These are phyloP conservation scores for Sitodiplosis mosellana DNA, from an alignment of 1,140 invertebrate species.

Conservation along the genomic window DNA sequence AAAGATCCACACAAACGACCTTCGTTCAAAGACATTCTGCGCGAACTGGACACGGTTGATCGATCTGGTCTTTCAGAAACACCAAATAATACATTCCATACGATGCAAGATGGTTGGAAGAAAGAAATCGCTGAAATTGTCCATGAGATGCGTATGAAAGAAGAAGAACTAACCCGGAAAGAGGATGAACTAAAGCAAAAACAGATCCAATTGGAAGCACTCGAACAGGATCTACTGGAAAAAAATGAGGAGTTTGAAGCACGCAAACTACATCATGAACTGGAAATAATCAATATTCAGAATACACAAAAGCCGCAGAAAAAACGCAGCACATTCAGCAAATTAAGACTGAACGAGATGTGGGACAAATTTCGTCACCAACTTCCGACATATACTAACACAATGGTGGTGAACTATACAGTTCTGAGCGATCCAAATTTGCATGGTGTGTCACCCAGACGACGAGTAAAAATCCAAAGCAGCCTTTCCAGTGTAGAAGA, in stretches of 20 bases:
- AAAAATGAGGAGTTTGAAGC: conserved; percentile 77
- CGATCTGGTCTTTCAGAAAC: conserved; percentile 79
- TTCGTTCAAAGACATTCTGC: conserved; percentile 63
- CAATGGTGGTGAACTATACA: conserved; percentile 51
- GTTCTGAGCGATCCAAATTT: background rate
- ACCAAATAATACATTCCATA: conserved; percentile 89
- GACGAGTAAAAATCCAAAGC: no score
- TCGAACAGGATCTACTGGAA: conserved; percentile 66
- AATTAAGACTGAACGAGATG: conserved; percentile 34
- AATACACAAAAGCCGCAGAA: conserved; percentile 53
- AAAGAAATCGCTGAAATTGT: background rate
- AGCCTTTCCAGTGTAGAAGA: no score
- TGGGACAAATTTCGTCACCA: conserved; percentile 70
- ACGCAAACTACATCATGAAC: conserved; percentile 36
- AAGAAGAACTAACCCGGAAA: conserved; percentile 71
- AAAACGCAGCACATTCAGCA: conserved; percentile 8
- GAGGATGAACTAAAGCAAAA: conserved; percentile 77
- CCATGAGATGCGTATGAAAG: conserved; percentile 68
- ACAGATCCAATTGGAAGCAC: conserved; percentile 64
- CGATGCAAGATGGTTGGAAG: conserved; percentile 92
- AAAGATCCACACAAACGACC: conserved; percentile 78
- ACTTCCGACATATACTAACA: conserved; percentile 90
- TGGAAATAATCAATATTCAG: conserved; percentile 67
- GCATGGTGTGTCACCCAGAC: conserved; percentile 60
- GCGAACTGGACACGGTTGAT: conserved; percentile 58